Conservation (phyloP, 2,797 vertebrate genomes). For the Pristis pectinata region DNA sequence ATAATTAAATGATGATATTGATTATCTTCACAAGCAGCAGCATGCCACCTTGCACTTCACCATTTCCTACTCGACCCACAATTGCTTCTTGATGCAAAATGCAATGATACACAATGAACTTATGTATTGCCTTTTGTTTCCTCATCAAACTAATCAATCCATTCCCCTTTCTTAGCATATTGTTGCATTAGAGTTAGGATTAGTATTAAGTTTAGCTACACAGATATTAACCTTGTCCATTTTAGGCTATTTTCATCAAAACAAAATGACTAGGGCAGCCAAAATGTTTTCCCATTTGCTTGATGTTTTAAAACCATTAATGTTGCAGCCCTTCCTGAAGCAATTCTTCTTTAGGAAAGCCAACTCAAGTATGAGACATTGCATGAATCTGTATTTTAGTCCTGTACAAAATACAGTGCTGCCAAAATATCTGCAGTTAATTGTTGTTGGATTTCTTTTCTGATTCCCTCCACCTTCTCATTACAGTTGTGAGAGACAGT, state of each 20-base stretch:
- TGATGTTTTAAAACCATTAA: neutral
- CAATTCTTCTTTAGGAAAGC: neutral
- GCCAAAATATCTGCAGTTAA: neutral
- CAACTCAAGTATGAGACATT: neutral
- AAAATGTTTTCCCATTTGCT: neutral
- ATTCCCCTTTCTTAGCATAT: neutral
- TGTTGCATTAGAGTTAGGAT: neutral
- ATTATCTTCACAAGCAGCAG: conserved; percentile 2
- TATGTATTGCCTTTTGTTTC: conserved; percentile 2
- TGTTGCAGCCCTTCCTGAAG: neutral
- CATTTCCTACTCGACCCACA: neutral
- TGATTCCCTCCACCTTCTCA: conserved; percentile 7
- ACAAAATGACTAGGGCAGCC: neutral
- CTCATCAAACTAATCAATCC: neutral
- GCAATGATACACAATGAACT: neutral
- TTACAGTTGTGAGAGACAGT: neutral
- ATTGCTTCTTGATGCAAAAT: conserved; percentile 1
- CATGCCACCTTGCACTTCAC: neutral
- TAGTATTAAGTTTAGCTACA: neutral
- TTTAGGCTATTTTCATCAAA: neutral
- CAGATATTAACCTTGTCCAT: neutral
- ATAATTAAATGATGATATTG: neutral
- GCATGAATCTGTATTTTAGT: neutral
- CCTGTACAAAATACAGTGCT: neutral
- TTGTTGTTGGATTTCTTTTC: too few relatives aligned